Evolutionary conservation across 1,140 invertebrate genomes (phyloP).

Genomic region (Drosophila parabipectinata): DNA sequence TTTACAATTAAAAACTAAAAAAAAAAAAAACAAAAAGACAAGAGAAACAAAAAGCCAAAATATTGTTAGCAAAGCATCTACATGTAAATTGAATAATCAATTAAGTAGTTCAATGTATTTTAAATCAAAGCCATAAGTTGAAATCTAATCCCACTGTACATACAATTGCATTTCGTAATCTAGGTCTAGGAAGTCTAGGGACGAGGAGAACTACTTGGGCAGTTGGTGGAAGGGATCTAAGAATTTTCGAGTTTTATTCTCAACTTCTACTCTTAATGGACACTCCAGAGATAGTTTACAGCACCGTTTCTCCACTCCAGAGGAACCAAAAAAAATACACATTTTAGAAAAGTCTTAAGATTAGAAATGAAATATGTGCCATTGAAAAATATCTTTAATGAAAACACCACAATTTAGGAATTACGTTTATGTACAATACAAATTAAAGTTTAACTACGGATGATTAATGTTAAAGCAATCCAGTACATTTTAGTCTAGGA

Average conservation of each 20-base stretch:
- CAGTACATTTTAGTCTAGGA: constrained; percentile 39
- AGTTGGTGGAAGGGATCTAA: constrained; percentile 44
- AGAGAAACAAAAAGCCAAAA: constrained; percentile 63
- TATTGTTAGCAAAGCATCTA: constrained; percentile 55
- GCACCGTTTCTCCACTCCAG: constrained; percentile 23
- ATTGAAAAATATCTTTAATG: constrained; percentile 73
- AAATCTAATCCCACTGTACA: constrained; percentile 71
- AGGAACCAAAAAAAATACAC: constrained; percentile 1
- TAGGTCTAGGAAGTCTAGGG: constrained; percentile 28
- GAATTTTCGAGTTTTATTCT: constrained; percentile 30
- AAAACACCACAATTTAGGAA: constrained; percentile 62
- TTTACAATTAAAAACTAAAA: constrained; percentile 39
- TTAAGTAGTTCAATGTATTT: constrained; percentile 78
- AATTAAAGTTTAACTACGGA: constrained; percentile 52
- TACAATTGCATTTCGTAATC: constrained; percentile 65
- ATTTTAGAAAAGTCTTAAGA: constrained; percentile 24
- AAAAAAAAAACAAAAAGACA: constrained; percentile 1
- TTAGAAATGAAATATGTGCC: constrained; percentile 64
- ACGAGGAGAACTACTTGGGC: constrained; percentile 25
- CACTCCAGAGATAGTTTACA: constrained; percentile 24
- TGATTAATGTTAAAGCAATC: constrained; percentile 47
- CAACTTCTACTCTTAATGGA: constrained; percentile 19
- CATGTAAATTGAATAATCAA: constrained; percentile 58
- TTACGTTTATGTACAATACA: constrained; percentile 69
- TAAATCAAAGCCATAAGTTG: constrained; percentile 48